phyloP scores from a whole-genome alignment of 2,888 invertebrate genomes.

The Pseudolycoriella hygida region DNA sequence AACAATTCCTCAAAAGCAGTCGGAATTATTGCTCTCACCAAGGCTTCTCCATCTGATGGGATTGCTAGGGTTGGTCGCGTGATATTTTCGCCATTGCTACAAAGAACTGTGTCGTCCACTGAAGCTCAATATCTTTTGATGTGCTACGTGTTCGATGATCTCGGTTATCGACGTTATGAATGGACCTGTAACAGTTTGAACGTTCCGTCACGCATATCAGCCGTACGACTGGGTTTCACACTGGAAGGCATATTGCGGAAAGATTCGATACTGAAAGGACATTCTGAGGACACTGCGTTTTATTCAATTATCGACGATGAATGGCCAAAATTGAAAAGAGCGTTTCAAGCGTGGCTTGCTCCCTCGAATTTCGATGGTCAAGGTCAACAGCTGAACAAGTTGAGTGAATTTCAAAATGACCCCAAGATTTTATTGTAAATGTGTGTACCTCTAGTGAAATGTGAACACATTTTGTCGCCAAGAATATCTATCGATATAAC shows the following conservation, averaged over 20 bases:
- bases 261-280: not conserved
- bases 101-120: not conserved
- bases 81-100: not conserved
- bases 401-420: no score
- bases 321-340: not conserved
- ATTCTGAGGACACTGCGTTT: not conserved
- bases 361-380: not conserved
- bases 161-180: slow-evolving; percentile 2
- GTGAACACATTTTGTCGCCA: no score
- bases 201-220: not conserved
- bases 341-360: not conserved
- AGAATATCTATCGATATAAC: no score
- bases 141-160: not conserved
- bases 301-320: not conserved
- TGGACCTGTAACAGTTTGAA: not conserved
- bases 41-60: not conserved
- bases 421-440: no score
- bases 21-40: not conserved
- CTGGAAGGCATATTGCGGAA: not conserved
- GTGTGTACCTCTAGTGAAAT: no score
- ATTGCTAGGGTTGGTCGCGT: not conserved
- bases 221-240: not conserved
- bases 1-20: not conserved
- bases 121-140: slow-evolving; percentile 1
- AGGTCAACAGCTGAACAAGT: not conserved